Evolutionary conservation across 2,797 vertebrate genomes (phyloP).

Genomic region (Spea hammondii): DNA sequence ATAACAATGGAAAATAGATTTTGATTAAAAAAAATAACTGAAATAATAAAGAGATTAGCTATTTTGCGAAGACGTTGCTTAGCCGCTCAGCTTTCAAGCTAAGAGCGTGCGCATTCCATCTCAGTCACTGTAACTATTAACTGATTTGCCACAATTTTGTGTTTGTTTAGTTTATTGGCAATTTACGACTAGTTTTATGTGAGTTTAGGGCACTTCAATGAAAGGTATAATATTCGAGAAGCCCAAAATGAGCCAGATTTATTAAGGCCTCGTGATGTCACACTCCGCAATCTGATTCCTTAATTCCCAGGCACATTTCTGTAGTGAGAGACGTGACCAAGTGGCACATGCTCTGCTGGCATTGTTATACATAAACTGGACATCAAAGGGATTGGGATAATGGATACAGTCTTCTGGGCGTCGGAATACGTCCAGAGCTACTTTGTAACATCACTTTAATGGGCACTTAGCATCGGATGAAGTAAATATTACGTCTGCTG

Average conservation of each 20-base stretch:
- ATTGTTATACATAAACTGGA: slow-evolving; percentile 1
- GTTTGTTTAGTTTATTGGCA: too few species aligned
- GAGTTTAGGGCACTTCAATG: too few species aligned
- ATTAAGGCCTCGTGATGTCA: background rate
- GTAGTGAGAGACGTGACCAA: slow-evolving; percentile 26
- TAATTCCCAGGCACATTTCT: background rate
- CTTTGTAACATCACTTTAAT: slow-evolving; percentile 10
- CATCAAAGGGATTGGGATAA: slow-evolving; percentile 39
- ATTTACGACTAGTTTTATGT: too few species aligned
- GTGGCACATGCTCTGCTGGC: slow-evolving; percentile 19
- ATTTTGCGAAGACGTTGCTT: too few species aligned
- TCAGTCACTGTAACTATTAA: too few species aligned
- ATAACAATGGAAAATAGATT: too few species aligned
- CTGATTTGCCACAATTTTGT: too few species aligned
- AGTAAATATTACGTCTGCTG: background rate
- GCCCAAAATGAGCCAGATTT: background rate
- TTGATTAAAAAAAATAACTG: too few species aligned
- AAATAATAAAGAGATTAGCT: too few species aligned
- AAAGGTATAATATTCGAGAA: too few species aligned
- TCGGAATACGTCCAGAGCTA: background rate
- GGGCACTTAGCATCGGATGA: background rate
- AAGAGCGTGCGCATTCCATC: too few species aligned
- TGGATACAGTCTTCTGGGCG: slow-evolving; percentile 6
- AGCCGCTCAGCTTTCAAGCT: too few species aligned
- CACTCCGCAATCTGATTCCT: background rate